These are phyloP conservation scores for Crenichthys baileyi DNA, from an alignment of 2,797 vertebrate genomes.

Conservation along the genomic window DNA sequence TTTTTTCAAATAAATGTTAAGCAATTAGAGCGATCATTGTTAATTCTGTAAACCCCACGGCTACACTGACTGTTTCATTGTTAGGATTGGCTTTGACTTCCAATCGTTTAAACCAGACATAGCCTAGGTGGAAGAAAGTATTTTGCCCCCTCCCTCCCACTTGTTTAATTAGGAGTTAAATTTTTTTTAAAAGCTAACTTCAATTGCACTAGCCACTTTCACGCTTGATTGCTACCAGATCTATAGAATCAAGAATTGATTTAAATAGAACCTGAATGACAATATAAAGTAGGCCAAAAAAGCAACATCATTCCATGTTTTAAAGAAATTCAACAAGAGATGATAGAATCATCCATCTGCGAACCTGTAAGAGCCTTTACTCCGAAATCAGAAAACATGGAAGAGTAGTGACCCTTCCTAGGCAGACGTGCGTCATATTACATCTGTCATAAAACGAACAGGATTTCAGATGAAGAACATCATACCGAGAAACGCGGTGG, in stretches of 20 bases:
- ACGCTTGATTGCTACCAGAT: background rate
- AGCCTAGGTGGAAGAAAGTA: too few species aligned
- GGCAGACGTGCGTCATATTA: too few species aligned
- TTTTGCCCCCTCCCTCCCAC: background rate
- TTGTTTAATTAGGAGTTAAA: background rate
- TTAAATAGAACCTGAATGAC: background rate
- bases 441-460: too few species aligned
- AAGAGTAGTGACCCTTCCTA: too few species aligned
- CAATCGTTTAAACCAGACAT: too few species aligned
- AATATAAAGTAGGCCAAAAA: background rate
- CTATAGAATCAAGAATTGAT: background rate
- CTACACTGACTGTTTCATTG: background rate
- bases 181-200: background rate
- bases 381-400: too few species aligned
- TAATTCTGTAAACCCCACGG: constrained; percentile 17
- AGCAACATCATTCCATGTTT: background rate
- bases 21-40: constrained; percentile 53
- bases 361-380: too few species aligned
- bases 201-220: background rate
- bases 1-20: constrained; percentile 81
- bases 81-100: too few species aligned
- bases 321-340: too few species aligned
- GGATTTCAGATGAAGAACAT: too few species aligned
- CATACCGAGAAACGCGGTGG: background rate
- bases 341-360: too few species aligned